Evolutionary conservation across 2,888 invertebrate genomes (phyloP).

Genomic region (Caenorhabditis macrosperma): DNA sequence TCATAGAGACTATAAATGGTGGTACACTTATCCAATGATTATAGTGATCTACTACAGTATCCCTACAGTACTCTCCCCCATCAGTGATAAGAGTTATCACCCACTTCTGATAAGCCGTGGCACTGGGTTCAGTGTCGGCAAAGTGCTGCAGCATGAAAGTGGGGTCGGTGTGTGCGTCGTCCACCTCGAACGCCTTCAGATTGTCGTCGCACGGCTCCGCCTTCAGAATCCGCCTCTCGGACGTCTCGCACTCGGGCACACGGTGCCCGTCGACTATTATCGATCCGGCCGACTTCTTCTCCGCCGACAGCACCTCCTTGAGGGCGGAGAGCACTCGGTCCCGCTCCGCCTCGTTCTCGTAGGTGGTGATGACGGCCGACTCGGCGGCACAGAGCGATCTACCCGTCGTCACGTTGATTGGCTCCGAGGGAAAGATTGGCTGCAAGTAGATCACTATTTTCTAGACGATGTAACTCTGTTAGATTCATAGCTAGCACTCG

Average conservation of each 20-base stretch:
- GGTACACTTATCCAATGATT: neutral
- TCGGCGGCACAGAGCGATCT: slow-evolving; percentile 20
- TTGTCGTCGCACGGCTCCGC: slow-evolving; percentile 10
- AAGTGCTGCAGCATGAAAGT: slow-evolving; percentile 30
- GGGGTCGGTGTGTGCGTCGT: slow-evolving; percentile 26
- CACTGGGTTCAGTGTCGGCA: slow-evolving; percentile 25
- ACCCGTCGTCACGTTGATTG: slow-evolving; percentile 15
- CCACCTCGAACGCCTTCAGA: slow-evolving; percentile 7
- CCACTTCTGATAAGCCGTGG: slow-evolving; percentile 8
- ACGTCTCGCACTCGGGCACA: neutral
- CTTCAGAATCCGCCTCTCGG: neutral
- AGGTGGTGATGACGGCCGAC: slow-evolving; percentile 14
- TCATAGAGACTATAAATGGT: too few relatives aligned
- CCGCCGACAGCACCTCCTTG: neutral
- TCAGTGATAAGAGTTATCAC: neutral
- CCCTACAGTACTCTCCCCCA: too few relatives aligned
- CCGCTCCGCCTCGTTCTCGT: slow-evolving; percentile 23
- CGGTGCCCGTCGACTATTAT: slow-evolving; percentile 29
- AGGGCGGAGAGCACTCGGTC: slow-evolving; percentile 2
- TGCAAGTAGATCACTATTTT: neutral
- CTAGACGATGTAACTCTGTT: neutral
- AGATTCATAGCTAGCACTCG: too few relatives aligned
- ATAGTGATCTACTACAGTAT: neutral
- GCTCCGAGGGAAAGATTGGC: slow-evolving; percentile 13
- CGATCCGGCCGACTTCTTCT: neutral